Conservation (phyloP, 2,888 invertebrate genomes). For the Mesorhabditis spiculigera region DNA sequence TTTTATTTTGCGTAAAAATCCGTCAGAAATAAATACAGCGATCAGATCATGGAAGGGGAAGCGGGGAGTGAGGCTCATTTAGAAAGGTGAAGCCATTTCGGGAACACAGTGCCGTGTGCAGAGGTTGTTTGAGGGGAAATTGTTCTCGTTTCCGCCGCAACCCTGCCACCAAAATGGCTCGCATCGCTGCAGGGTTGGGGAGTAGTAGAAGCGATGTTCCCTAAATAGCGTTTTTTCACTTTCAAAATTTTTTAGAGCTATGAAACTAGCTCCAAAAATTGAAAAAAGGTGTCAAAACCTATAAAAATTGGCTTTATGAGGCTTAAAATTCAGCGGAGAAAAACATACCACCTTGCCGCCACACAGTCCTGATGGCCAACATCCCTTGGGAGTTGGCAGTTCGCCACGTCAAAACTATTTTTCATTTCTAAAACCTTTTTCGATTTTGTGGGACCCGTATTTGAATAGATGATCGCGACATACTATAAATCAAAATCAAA, state of each 20-base stretch:
- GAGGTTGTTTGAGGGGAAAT: conserved; percentile 19
- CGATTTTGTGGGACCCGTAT: too few species aligned
- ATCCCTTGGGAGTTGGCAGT: conserved; percentile 15
- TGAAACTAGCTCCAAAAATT: too few species aligned
- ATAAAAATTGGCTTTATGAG: too few species aligned
- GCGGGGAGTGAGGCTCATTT: not conserved
- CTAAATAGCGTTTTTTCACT: not conserved
- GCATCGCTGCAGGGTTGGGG: conserved; percentile 23
- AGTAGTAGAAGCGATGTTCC: conserved; percentile 23
- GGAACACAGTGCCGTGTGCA: not conserved
- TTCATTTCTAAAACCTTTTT: conserved; percentile 2
- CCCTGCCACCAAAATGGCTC: conserved; percentile 53
- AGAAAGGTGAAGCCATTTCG: not conserved
- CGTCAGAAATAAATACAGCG: too few species aligned
- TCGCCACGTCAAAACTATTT: not conserved
- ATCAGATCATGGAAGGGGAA: too few species aligned
- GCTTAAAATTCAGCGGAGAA: not conserved
- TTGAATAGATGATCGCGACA: too few species aligned
- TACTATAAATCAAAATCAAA: too few species aligned
- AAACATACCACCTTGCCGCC: conserved; percentile 14
- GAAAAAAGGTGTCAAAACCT: too few species aligned
- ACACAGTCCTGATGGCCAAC: conserved; percentile 18
- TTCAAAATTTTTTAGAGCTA: too few species aligned
- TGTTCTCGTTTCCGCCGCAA: conserved; percentile 48
- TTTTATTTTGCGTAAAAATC: too few species aligned